Base-by-base conservation (phyloP, 2,113 vertebrate species). In the Sander vitreus region DNA sequence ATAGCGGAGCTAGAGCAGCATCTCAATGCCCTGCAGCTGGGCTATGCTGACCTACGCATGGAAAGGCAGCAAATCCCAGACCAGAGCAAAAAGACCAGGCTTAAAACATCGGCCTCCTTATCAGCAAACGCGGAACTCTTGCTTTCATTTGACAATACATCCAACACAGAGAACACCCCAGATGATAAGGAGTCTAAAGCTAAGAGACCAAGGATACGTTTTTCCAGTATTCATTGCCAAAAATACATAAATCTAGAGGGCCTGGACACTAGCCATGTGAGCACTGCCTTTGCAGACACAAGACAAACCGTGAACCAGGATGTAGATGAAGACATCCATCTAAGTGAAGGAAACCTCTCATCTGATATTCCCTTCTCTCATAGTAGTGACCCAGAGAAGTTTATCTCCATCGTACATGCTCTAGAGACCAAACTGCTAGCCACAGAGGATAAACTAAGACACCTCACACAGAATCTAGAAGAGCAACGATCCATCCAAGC, bases 221-320 rank as follows among this genome's bases (percentile, higher is more conserved):
- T 99, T 91, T 97, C 97, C 0, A 98, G 90, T 18, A 99, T 99
- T 88, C 97, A 99, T 83, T 97, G 97, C 92, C 97, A 99, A 91
- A 98, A 96, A 80, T 98, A 98, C 45, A 91, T 95, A 2, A 95
- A 93, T 21, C 85, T 95, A 0, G 97, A 98, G 0, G 94, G 93
- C 30, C 88, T 94, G 0, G 96, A 97, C 66, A 93, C 93, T 51
- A 90, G 92, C 66, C 95, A 94, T 90, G 85, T 94, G 3, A 96
- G 95, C 83, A 96, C 92, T 68, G 92, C 92, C 0, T 96, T 95
- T 21, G 93, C 93, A 0, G 96, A 97, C 59, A 92, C 93, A 0
- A 96, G 93, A 80, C 96, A 97, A 79, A 96, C 95, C 48, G 88
- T 81, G n/a, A 90, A 74, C 55, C 82, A 87, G 55, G 95, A 95